Conservation (phyloP, 2,797 vertebrate species). For the Crocidura indochinensis region DNA sequence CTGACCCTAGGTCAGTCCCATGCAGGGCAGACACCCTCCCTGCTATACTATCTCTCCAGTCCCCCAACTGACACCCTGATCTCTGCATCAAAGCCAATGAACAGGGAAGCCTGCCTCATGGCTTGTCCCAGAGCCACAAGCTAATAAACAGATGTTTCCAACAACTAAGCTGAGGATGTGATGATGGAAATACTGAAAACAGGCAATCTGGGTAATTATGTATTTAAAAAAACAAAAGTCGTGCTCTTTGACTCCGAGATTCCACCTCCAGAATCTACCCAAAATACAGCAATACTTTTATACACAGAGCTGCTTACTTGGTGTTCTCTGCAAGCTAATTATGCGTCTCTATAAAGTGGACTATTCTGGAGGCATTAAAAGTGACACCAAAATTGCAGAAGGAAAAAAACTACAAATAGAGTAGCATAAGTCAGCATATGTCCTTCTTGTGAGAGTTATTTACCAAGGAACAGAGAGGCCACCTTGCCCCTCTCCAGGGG, state of each 20-base stretch:
- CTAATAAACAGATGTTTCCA: neutral
- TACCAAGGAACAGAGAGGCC: neutral
- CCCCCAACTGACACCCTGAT: neutral
- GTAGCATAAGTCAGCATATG: neutral
- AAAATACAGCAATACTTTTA: slow-evolving; percentile 36
- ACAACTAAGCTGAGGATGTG: neutral
- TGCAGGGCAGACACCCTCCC: no score
- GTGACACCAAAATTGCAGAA: slow-evolving; percentile 15
- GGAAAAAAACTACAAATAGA: neutral
- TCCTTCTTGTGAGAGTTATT: neutral
- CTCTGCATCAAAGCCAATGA: neutral
- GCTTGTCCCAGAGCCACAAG: neutral
- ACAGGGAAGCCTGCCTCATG: neutral
- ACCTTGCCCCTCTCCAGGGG: neutral
- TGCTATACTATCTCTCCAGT: no score
- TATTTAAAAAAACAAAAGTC: neutral
- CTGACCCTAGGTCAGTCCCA: no score
- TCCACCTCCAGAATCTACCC: neutral
- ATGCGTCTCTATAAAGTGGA: neutral
- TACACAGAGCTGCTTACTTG: slow-evolving; percentile 28
- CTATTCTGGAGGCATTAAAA: slow-evolving; percentile 31
- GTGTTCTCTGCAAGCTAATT: slow-evolving; percentile 29
- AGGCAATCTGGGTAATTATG: neutral
- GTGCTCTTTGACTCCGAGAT: slow-evolving; percentile 10
- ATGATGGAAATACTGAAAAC: neutral